Evolutionary conservation across 1,140 invertebrate species (phyloP), one percentile per base, ranked within the genome.

Genomic region (Drosophila takahashii): DNA sequence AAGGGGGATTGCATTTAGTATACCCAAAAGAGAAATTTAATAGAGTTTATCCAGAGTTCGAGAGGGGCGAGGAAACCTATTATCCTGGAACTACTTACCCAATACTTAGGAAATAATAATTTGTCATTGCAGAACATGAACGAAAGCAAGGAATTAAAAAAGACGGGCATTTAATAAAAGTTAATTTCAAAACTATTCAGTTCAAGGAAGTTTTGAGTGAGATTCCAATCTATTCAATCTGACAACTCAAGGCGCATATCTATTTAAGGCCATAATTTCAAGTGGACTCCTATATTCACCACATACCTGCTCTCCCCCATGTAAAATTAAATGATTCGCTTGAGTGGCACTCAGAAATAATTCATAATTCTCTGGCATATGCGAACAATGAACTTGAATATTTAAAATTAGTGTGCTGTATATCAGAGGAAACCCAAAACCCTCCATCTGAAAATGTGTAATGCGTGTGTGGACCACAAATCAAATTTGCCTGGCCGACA

Each of bases 301-400:
- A 41, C 60, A 48, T 75, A 74, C 69, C 61, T 73, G 61, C 13
- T 9, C n/a, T n/a, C 16, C 15, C 15, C 13, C 34, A 54, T 27
- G 26, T 7, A 10, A 59, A 39, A n/a, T 15, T n/a, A 37, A 4
- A 37, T 54, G 15, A 51, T 56, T 27, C 29, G 15, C 4, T 18
- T 29, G 34, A 15, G 16, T 8, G 15, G 15, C 15, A 32, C 51
- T 44, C 67, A 59, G 64, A 67, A 74, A 74, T 77, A 78, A 73
- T 74, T 74, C 32, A 50, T 44, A 74, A 59, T 61, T 53, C 52
- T 47, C 50, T 48, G 48, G 57, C 56, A 52, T 34, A 44, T 16
- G 32, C 48, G 57, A 86, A 58, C 78, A 86, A 87, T 80, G 67
- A 85, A 85, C 81, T 86, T 86, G 64, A 78, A 56, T 59, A 61